These are phyloP conservation scores for Noctua janthe DNA, from an alignment of 2,888 invertebrate species.

Conservation along the genomic window DNA sequence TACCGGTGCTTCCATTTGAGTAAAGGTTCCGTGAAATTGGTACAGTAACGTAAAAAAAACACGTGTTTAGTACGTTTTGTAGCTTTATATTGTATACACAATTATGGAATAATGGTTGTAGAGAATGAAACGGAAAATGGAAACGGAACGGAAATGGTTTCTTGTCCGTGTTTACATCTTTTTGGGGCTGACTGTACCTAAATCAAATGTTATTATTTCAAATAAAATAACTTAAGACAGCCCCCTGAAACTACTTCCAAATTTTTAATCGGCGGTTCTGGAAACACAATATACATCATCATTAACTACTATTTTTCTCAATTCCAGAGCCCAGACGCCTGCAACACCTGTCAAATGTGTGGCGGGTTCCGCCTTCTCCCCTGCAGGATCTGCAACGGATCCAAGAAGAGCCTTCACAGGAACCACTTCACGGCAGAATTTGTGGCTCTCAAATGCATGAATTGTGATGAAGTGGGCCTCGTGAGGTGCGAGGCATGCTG, in stretches of 20 bases:
- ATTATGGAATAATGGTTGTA: too few relatives aligned
- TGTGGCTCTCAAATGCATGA: slow-evolving; percentile 98
- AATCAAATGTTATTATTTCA: too few relatives aligned
- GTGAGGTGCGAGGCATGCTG: slow-evolving; percentile 96
- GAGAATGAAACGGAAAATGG: too few relatives aligned
- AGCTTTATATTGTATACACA: too few relatives aligned
- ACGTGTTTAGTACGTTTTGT: too few relatives aligned
- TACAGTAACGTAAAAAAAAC: background rate
- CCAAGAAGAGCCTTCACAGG: slow-evolving; percentile 98
- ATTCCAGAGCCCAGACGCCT: slow-evolving; percentile 95
- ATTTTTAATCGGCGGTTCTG: background rate
- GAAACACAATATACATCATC: background rate
- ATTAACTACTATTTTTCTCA: slow-evolving; percentile 33
- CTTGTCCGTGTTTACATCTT: too few relatives aligned
- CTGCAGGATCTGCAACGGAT: slow-evolving; percentile 97
- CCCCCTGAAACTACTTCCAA: background rate
- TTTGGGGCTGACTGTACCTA: too few relatives aligned
- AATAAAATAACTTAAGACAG: too few relatives aligned
- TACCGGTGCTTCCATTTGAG: background rate
- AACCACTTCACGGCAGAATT: slow-evolving; percentile 98
- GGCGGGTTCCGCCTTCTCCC: slow-evolving; percentile 98
- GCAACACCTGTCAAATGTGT: slow-evolving; percentile 96
- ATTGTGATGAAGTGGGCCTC: slow-evolving; percentile 98
- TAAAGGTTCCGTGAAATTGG: background rate
- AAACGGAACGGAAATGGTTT: too few relatives aligned